phyloP scores from a whole-genome alignment of 30 jellyfish, hydroid and myxozoan species.

The Aurelia coerulea region DNA sequence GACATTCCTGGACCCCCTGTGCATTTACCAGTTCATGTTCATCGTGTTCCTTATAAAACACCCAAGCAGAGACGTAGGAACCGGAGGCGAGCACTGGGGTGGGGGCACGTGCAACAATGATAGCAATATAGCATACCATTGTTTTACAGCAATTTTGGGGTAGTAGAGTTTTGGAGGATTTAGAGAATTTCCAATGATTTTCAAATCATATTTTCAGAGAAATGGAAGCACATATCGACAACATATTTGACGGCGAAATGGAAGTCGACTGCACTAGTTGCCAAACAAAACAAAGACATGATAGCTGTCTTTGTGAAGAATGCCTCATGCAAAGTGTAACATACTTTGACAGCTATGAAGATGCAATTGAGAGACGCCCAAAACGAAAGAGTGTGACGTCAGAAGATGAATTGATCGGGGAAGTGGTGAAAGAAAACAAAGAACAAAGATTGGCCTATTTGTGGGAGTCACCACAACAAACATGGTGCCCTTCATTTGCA shows the following conservation, averaged over 20 bases:
- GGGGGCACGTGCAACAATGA: too few relatives aligned
- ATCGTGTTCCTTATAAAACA: too few relatives aligned
- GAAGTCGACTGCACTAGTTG: conserved; percentile 13
- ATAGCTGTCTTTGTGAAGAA: conserved; percentile 50
- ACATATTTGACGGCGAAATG: conserved; percentile 1
- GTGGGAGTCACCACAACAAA: not conserved
- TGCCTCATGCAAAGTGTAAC: conserved; percentile 30
- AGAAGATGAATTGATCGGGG: conserved; percentile 5
- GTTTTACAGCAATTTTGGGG: too few relatives aligned
- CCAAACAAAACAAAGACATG: conserved; percentile 15
- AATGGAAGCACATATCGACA: too few relatives aligned
- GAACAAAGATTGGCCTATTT: conserved; percentile 8
- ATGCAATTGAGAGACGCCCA: conserved; percentile 24
- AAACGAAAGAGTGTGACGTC: conserved; percentile 47
- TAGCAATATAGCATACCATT: too few relatives aligned
- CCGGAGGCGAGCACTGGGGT: too few relatives aligned
- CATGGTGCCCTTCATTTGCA: conserved; percentile 16
- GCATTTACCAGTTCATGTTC: too few relatives aligned
- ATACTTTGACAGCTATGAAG: conserved; percentile 11
- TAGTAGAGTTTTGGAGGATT: too few relatives aligned
- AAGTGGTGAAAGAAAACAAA: not conserved
- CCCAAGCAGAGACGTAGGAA: too few relatives aligned
- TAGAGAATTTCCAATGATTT: too few relatives aligned
- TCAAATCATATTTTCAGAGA: too few relatives aligned
- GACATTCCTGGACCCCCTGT: too few relatives aligned